Percentiles rank a stretch among this genome's conserved stretches.
Evolutionary conservation across 1,140 invertebrate species (phyloP).

Genomic region (Drosophila sp.): DNA sequence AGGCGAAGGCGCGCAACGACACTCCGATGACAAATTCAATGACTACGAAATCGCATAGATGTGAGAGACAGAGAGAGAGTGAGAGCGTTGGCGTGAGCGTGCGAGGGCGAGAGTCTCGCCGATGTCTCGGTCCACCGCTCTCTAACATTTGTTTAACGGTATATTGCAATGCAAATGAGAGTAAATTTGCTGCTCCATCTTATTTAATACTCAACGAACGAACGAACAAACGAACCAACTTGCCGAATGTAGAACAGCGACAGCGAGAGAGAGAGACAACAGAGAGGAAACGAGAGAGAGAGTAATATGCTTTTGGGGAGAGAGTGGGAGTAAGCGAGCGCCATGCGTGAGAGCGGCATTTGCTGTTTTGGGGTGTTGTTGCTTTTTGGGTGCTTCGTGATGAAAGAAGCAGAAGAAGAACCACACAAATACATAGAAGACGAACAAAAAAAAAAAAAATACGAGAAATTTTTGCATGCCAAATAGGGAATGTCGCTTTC

Average conservation of each 20-base stretch:
- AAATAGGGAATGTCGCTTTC: not conserved
- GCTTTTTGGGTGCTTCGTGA: slow-evolving; percentile 2
- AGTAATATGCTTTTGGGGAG: slow-evolving; percentile 25
- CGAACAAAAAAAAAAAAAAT: not conserved
- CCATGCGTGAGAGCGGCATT: slow-evolving; percentile 31
- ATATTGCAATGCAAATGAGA: slow-evolving; percentile 8
- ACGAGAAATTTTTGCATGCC: no score
- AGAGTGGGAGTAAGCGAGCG: slow-evolving; percentile 28
- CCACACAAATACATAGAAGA: slow-evolving; percentile 12
- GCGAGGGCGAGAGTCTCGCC: not conserved
- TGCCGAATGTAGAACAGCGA: slow-evolving; percentile 4
- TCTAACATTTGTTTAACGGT: slow-evolving; percentile 19
- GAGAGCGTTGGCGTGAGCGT: no score
- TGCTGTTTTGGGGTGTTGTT: slow-evolving; percentile 5
- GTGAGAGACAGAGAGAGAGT: not conserved
- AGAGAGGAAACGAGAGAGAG: slow-evolving; percentile 15
- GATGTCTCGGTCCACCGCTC: slow-evolving; percentile 2
- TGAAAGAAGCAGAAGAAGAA: slow-evolving; percentile 18
- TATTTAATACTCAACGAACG: slow-evolving; percentile 1
- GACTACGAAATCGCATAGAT: slow-evolving; percentile 16
- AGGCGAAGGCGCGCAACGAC: slow-evolving; percentile 49
- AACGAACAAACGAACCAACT: not conserved
- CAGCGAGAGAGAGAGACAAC: not conserved
- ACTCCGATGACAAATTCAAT: slow-evolving; percentile 14
- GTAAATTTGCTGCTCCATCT: slow-evolving; percentile 9